Evolutionary conservation across 2,888 invertebrate species (phyloP).

Genomic region (Apamea monoglypha): DNA sequence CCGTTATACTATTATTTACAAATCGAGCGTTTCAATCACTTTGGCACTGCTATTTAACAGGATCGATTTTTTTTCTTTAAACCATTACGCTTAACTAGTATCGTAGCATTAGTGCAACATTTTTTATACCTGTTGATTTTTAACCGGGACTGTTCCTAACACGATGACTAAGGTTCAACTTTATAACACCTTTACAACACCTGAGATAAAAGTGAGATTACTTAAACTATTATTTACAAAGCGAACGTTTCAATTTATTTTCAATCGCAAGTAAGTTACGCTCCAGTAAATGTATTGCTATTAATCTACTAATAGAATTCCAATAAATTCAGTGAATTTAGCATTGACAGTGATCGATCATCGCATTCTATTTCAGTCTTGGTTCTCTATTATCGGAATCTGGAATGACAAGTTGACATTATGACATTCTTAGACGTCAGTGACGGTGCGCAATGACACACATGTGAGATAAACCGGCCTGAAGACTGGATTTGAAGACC

Average conservation of each 20-base stretch:
- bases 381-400: not conserved
- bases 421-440: conserved; percentile 29
- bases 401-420: not conserved
- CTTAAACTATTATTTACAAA: not conserved
- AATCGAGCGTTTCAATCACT: not conserved
- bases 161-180: not conserved
- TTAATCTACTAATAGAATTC: conserved; percentile 1
- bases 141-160: not conserved
- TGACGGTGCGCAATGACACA: conserved; percentile 14
- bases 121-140: not conserved
- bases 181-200: not conserved
- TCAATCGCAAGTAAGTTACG: not conserved
- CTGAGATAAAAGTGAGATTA: conserved; percentile 14
- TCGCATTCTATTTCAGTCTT: not conserved
- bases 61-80: not conserved
- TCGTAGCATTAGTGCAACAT: not conserved
- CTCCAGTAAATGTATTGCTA: not conserved
- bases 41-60: not conserved
- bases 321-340: conserved; percentile 2
- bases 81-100: no score
- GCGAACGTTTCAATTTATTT: not conserved
- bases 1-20: not conserved
- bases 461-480: conserved; percentile 32
- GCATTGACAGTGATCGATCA: not conserved
- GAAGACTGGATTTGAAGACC: conserved; percentile 45